Conservation (phyloP, 2,113 vertebrate genomes). For the Sturnira hondurensis region DNA sequence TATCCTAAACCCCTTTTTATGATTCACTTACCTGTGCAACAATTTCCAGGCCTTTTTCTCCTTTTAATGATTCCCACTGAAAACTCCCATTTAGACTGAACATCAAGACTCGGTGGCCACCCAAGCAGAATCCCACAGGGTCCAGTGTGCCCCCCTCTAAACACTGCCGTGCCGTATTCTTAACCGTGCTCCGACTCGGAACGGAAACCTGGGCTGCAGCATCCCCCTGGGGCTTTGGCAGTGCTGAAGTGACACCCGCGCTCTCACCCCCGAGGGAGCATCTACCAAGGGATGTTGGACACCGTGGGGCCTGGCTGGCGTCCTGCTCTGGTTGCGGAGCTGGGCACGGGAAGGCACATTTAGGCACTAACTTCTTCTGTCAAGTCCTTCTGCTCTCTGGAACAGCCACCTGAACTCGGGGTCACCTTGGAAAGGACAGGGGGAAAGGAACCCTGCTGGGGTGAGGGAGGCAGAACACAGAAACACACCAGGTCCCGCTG, state of each 20-base stretch:
- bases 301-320: background rate
- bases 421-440: background rate
- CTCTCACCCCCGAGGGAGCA: rapidly evolving
- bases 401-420: background rate
- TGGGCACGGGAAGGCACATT: background rate
- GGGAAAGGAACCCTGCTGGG: background rate
- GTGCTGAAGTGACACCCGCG: background rate
- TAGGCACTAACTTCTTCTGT: background rate
- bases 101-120: background rate
- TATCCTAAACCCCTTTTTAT: background rate
- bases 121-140: background rate
- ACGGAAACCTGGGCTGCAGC: background rate
- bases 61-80: background rate
- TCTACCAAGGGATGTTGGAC: background rate
- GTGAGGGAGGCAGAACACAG: background rate
- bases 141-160: background rate
- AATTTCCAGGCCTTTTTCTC: background rate
- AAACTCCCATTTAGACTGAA: background rate
- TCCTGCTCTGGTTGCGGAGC: background rate
- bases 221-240: background rate
- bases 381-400: background rate
- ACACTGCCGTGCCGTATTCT: background rate
- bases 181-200: background rate
- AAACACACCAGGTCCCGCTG: background rate
- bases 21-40: background rate